Conservation (phyloP, 2,797 vertebrate species). For the Cryptoprocta ferox region DNA sequence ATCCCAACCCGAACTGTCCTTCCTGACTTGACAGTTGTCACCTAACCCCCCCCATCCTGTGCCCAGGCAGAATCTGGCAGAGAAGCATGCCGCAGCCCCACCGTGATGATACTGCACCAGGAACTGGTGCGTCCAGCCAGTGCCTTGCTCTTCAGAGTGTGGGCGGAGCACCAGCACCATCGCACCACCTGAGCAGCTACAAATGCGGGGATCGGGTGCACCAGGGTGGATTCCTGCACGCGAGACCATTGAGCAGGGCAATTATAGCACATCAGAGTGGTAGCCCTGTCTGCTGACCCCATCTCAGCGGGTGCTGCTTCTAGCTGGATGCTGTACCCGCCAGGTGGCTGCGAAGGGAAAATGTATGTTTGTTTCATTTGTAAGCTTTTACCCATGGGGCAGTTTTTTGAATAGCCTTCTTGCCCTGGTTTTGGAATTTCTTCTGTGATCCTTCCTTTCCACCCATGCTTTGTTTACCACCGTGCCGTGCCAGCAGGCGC, state of each 20-base stretch:
- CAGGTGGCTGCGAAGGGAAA: not conserved
- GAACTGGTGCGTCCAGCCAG: not conserved
- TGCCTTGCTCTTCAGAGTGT: not conserved
- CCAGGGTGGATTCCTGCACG: rapidly evolving
- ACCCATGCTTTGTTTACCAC: not conserved
- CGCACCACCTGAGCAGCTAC: rapidly evolving
- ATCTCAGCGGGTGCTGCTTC: not conserved
- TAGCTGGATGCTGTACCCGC: not conserved
- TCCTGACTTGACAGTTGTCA: not conserved
- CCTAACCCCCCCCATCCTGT: not conserved
- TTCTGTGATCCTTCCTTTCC: not conserved
- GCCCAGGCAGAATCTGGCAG: not conserved
- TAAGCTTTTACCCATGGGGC: not conserved
- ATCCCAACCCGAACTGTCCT: too few relatives aligned
- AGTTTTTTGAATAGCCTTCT: not conserved
- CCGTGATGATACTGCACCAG: too few relatives aligned
- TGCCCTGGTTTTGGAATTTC: not conserved
- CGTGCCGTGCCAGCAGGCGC: rapidly evolving
- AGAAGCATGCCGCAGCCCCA: not conserved
- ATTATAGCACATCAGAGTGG: not conserved
- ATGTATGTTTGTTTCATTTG: not conserved
- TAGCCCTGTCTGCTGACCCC: not conserved
- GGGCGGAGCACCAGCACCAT: not conserved
- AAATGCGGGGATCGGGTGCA: not conserved
- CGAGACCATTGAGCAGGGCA: rapidly evolving